phyloP scores from a whole-genome alignment of 2,113 vertebrate genomes.

The Ginglymostoma cirratum region DNA sequence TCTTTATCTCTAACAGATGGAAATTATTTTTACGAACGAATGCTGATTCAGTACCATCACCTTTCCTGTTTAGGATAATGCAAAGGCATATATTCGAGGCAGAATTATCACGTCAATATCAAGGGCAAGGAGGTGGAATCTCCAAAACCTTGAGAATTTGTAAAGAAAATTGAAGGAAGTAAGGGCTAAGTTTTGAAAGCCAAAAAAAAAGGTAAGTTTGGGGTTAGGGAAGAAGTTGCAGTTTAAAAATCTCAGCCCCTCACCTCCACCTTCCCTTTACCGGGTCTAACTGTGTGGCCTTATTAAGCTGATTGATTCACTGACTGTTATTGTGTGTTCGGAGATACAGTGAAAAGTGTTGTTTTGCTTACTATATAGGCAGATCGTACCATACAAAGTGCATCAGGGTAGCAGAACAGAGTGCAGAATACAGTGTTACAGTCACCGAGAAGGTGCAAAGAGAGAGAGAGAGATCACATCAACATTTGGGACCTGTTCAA shows the following conservation, averaged over 20 bases:
- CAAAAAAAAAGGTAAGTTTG: background rate
- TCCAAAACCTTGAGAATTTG: background rate
- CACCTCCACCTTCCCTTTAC: background rate
- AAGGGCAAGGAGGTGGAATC: no score
- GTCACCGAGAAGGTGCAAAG: no score
- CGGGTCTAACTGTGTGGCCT: no score
- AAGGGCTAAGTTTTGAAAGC: background rate
- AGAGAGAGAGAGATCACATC: no score
- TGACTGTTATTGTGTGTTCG: no score
- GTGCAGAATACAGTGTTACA: no score
- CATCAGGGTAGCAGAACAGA: no score
- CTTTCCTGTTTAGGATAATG: background rate
- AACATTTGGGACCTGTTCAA: no score
- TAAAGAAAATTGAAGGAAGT: background rate
- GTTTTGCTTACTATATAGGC: no score
- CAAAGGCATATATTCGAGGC: background rate
- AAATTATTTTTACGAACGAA: conserved; percentile 29
- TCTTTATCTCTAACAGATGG: conserved; percentile 14
- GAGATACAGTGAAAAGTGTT: no score
- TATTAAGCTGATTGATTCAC: no score
- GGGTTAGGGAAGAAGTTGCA: background rate
- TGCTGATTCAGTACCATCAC: background rate
- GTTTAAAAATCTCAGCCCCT: background rate
- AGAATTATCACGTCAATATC: background rate
- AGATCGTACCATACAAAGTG: no score